Percentiles rank a stretch among this genome's conserved stretches.
phyloP scores from a whole-genome alignment of 2,113 vertebrate species.

The Cairina moschata region DNA sequence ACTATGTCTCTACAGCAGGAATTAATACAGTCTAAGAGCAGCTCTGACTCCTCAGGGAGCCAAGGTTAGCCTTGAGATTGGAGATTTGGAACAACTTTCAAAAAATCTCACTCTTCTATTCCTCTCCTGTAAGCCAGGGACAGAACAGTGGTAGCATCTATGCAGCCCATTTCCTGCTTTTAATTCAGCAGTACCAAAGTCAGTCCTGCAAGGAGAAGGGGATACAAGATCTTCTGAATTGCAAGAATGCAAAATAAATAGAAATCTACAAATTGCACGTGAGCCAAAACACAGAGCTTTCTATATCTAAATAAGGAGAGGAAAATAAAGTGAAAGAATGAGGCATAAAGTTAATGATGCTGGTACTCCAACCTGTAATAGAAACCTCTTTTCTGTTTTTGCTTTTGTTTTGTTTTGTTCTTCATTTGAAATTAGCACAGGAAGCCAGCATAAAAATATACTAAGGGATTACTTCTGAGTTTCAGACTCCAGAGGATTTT shows the following conservation, averaged over 20 bases:
- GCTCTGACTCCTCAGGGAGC: neutral
- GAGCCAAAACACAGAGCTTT: neutral
- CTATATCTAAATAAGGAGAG: neutral
- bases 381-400: neutral
- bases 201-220: neutral
- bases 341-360: neutral
- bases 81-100: neutral
- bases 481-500: neutral
- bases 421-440: constrained; percentile 10
- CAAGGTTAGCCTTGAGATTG: neutral
- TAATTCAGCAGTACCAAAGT: neutral
- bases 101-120: neutral
- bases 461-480: neutral
- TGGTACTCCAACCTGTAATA: constrained; percentile 9
- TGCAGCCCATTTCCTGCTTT: neutral
- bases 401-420: neutral
- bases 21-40: neutral
- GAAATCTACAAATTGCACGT: neutral
- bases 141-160: neutral
- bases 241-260: neutral
- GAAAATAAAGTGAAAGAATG: neutral
- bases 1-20: neutral
- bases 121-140: neutral
- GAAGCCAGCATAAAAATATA: neutral
- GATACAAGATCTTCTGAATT: neutral